These are phyloP conservation scores for Phallusia fumigata DNA, from an alignment of 23 tunicate genomes.

Conservation along the genomic window DNA sequence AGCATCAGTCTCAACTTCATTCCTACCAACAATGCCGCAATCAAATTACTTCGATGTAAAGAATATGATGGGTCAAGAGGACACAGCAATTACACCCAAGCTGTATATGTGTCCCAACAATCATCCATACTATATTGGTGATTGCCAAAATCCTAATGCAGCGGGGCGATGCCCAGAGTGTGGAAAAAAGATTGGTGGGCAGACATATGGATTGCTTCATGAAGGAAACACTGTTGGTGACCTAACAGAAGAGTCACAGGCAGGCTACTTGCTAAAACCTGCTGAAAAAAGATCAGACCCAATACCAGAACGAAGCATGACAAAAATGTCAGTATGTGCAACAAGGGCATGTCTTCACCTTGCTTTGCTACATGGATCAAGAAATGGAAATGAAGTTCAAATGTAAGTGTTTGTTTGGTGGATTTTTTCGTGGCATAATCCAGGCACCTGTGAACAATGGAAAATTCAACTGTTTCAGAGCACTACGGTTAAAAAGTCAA, in stretches of 20 bases:
- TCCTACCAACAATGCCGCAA: conserved; percentile 79
- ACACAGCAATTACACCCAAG: conserved; percentile 12
- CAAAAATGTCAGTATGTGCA: conserved; percentile 45
- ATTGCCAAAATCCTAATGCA: conserved; percentile 47
- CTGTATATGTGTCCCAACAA: conserved; percentile 66
- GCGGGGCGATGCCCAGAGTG: conserved; percentile 56
- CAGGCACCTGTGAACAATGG: background rate
- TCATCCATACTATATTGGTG: conserved; percentile 68
- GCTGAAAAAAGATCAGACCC: conserved; percentile 5
- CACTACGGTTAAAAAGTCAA: background rate
- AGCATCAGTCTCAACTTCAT: background rate
- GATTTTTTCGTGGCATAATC: too few relatives aligned
- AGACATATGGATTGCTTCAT: conserved; percentile 26
- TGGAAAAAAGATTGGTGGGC: conserved; percentile 47
- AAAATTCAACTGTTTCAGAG: background rate
- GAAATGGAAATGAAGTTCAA: conserved; percentile 19
- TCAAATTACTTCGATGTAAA: conserved; percentile 33
- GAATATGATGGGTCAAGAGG: conserved; percentile 28
- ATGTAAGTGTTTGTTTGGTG: too few relatives aligned
- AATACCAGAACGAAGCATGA: conserved; percentile 38
- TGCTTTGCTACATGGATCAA: conserved; percentile 21
- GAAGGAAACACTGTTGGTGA: conserved; percentile 44
- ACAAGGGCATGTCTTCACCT: conserved; percentile 37
- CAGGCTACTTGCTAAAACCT: conserved; percentile 48
- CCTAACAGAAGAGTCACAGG: conserved; percentile 56